Percentiles rank a stretch among this genome's conserved stretches.
Evolutionary conservation across 2,797 vertebrate genomes (phyloP).

Genomic region (Pangasius sanitwongsei): DNA sequence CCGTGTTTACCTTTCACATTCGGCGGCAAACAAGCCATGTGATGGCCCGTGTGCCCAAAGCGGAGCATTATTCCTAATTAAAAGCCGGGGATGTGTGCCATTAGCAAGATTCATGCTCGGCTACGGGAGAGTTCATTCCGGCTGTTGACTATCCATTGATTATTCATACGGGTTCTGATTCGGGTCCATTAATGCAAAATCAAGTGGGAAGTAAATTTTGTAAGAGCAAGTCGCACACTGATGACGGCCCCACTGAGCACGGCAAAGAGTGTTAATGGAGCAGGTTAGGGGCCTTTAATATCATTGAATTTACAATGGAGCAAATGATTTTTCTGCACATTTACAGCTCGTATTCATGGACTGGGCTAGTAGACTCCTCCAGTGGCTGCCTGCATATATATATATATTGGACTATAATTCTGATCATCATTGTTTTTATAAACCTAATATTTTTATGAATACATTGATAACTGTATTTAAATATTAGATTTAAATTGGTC

Average conservation of each 20-base stretch:
- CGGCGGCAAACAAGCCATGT: slow-evolving; percentile 78
- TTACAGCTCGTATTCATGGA: neutral
- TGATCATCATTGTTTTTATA: neutral
- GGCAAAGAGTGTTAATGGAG: slow-evolving; percentile 37
- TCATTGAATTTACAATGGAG: slow-evolving; percentile 39
- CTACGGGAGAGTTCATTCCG: slow-evolving; percentile 74
- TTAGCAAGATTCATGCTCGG: slow-evolving; percentile 78
- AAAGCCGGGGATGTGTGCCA: slow-evolving; percentile 71
- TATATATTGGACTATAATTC: too few species aligned
- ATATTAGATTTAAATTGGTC: neutral
- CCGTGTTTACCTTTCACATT: slow-evolving; percentile 80
- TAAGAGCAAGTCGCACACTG: slow-evolving; percentile 51
- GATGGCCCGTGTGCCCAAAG: slow-evolving; percentile 71
- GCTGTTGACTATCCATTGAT: slow-evolving; percentile 79
- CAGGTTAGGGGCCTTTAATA: slow-evolving; percentile 39
- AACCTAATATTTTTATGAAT: neutral
- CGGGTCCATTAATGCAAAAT: slow-evolving; percentile 79
- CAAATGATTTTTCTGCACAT: slow-evolving; percentile 8
- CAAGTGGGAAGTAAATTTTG: slow-evolving; percentile 75
- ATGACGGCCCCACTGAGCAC: slow-evolving; percentile 45
- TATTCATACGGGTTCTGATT: slow-evolving; percentile 82
- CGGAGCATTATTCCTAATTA: slow-evolving; percentile 77
- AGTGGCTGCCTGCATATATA: neutral
- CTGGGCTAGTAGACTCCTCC: neutral
- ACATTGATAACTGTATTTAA: neutral